A percentile compares a stretch with the other conserved stretches of the same genome.
Conservation (phyloP, 1,140 invertebrate genomes). For the Alviniconcha marisindica region DNA sequence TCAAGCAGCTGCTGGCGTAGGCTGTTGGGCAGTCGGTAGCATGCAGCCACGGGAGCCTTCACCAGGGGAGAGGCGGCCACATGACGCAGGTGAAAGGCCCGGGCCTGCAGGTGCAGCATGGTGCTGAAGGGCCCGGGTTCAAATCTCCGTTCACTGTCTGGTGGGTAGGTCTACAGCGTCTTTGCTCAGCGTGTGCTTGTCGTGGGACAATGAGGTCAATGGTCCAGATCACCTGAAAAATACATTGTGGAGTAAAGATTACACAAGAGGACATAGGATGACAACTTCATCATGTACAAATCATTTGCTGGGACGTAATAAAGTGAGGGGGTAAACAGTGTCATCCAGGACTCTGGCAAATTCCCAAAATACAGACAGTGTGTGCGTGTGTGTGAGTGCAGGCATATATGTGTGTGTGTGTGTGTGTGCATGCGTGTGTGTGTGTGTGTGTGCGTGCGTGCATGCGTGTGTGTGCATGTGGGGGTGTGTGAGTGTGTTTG, state of each 20-base stretch:
- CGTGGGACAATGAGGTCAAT: no score
- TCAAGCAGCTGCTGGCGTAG: slow-evolving; percentile 11
- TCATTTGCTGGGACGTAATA: no score
- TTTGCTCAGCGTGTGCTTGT: no score
- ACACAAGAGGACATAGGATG: no score
- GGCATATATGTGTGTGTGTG: slow-evolving; percentile 11
- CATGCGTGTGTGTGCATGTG: neutral
- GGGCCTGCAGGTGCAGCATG: slow-evolving; percentile 70
- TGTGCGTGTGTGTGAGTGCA: neutral
- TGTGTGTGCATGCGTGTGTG: slow-evolving; percentile 13
- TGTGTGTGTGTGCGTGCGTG: slow-evolving; percentile 30
- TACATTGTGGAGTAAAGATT: no score
- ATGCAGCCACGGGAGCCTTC: slow-evolving; percentile 46
- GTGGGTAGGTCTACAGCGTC: no score
- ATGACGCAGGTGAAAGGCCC: slow-evolving; percentile 58
- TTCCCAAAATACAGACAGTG: no score
- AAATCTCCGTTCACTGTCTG: neutral
- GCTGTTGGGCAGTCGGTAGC: slow-evolving; percentile 52
- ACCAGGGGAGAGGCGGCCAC: slow-evolving; percentile 55
- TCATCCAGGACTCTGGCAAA: neutral
- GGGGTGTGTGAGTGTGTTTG: neutral
- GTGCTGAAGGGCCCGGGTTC: slow-evolving; percentile 15
- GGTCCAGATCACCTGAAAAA: no score
- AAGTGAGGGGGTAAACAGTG: neutral
- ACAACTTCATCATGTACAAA: no score